Base-by-base conservation (phyloP, 1,140 invertebrate species). In the Philotrypesis tridentata region DNA sequence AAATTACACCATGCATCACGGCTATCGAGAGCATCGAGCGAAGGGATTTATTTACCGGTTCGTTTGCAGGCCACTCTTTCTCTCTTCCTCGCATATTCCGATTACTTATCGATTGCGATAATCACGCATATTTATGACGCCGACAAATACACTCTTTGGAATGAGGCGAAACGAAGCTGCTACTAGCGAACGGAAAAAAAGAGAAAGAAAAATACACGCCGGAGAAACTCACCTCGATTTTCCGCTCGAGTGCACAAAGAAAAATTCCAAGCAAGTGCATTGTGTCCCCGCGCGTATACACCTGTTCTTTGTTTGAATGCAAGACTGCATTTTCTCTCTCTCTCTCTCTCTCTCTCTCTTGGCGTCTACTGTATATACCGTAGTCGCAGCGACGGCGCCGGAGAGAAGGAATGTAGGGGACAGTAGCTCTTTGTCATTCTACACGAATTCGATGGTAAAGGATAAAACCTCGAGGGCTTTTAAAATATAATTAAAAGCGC, bases 21-120 rank as follows among this genome's bases (percentile, higher is more conserved):
- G 43, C 8, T 79, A 79, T 61, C 40, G 29, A 31, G 68, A 31
- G 27, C 27, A 48, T 23, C 40, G 27, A 6, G 17, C n/a, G 2
- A 33, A 79, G 29, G 25, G 60, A 80, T 80, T 80, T 65, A 67
- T 67, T 55, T 55, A n/a, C 48, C 48, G 48, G 40, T 14, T 11
- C 8, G 63, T 63, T 79, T 21, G n/a, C n/a, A n/a, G n/a, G n/a
- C n/a, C n/a, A n/a, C n/a, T n/a, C n/a, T n/a, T n/a, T n/a, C 31
- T n/a, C 29, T 4, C 60, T 48, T 33, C 25, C 23, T 80, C 31
- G 23, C 73, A 80, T 80, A 63, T 74, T 67, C 33, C 12, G 33
- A 80, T 80, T 65, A 73, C 68, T 73, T 80, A 80, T 80, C 70
- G 71, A 65, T 33, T 23, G n/a, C 61, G 78, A 80, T 80, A 80